phyloP scores from a whole-genome alignment of 2,797 vertebrate species.

The Anabacerthia variegaticeps region DNA sequence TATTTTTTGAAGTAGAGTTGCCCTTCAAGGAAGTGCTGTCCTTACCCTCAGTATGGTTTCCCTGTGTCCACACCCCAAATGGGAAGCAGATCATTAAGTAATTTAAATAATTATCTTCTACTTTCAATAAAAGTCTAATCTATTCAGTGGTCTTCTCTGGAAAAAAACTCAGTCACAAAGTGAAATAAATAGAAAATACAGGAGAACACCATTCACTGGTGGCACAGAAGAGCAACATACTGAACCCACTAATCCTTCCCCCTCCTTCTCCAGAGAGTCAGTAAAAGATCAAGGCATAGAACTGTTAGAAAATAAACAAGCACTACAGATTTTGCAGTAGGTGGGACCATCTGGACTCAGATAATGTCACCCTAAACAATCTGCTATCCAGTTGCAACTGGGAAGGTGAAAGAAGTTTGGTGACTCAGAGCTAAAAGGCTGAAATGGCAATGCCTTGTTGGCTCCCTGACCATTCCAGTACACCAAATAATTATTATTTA shows the following conservation, averaged over 20 bases:
- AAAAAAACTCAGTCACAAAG: not conserved
- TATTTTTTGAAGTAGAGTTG: not conserved
- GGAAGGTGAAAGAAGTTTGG: not conserved
- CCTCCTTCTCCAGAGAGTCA: conserved; percentile 14
- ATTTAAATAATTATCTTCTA: not conserved
- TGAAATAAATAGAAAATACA: not conserved
- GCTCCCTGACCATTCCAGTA: not conserved
- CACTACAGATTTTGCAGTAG: conserved; percentile 50
- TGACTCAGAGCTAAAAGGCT: conserved; percentile 28
- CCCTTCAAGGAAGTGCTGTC: not conserved
- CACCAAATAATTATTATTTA: not conserved
- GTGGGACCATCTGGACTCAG: conserved; percentile 63
- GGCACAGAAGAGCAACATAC: not conserved
- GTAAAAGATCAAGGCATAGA: conserved; percentile 64
- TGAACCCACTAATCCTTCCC: not conserved
- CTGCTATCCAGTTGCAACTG: conserved; percentile 56
- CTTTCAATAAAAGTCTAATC: not conserved
- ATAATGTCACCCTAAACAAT: conserved; percentile 59
- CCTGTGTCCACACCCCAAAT: not conserved
- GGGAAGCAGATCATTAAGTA: not conserved
- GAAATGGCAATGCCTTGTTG: not conserved
- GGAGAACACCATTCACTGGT: not conserved
- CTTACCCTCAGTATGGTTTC: not conserved
- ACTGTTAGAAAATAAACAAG: conserved; percentile 53
- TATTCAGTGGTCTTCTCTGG: not conserved